Conservation (phyloP, 2,113 vertebrate species). For the Caranx ignobilis region DNA sequence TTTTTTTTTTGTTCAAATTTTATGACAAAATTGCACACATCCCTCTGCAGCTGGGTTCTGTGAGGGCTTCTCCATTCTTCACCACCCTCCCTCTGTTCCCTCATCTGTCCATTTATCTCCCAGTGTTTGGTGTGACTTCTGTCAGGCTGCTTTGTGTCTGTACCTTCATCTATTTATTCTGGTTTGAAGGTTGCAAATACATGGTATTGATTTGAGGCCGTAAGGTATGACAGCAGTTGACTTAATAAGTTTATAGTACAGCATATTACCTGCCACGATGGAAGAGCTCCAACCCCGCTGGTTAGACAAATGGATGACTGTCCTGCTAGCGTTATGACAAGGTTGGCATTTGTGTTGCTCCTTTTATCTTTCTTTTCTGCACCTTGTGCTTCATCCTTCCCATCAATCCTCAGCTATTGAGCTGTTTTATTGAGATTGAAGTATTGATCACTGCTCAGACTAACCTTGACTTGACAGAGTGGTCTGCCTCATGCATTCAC, state of each 20-base stretch:
- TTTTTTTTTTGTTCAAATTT: slow-evolving; percentile 9
- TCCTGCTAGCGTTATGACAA: slow-evolving; percentile 83
- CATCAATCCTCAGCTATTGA: slow-evolving; percentile 88
- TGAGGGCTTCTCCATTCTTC: slow-evolving; percentile 18
- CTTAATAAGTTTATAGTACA: slow-evolving; percentile 66
- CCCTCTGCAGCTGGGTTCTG: slow-evolving; percentile 18
- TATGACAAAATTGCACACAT: slow-evolving; percentile 9
- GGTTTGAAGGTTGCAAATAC: slow-evolving; percentile 82
- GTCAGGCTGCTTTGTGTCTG: slow-evolving; percentile 62
- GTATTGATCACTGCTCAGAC: slow-evolving; percentile 93
- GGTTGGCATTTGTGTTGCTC: slow-evolving; percentile 83
- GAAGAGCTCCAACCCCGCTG: slow-evolving; percentile 76
- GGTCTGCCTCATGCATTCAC: slow-evolving; percentile 62
- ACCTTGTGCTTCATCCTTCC: slow-evolving; percentile 42
- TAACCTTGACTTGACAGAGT: slow-evolving; percentile 87
- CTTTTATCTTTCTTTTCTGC: slow-evolving; percentile 57
- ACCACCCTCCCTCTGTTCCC: neutral
- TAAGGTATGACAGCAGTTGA: slow-evolving; percentile 77
- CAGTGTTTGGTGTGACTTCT: slow-evolving; percentile 54
- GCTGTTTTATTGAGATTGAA: slow-evolving; percentile 96
- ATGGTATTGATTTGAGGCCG: slow-evolving; percentile 85
- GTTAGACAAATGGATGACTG: slow-evolving; percentile 86
- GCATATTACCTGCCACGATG: slow-evolving; percentile 62
- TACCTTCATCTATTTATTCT: slow-evolving; percentile 77
- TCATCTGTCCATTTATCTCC: slow-evolving; percentile 56